A percentile compares a stretch with the other conserved stretches of the same genome.
Evolutionary conservation across 2,888 invertebrate genomes (phyloP).

Genomic region (Yponomeuta evonymella): DNA sequence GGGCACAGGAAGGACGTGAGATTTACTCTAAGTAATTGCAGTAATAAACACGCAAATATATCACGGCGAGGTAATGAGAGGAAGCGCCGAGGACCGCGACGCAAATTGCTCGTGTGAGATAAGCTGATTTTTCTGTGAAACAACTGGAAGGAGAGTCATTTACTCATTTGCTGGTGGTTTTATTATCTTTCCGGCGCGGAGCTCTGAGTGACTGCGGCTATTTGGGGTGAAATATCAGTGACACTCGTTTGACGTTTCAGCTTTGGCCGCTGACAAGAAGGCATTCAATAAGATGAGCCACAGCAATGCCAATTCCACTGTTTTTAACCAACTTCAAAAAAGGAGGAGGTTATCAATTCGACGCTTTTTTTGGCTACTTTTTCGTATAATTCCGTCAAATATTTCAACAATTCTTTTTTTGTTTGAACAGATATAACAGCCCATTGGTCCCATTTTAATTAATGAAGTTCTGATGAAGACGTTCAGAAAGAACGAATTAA

Average conservation of each 20-base stretch:
- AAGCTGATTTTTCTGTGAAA: slow-evolving; percentile 61
- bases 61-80: slow-evolving; percentile 74
- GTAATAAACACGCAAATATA: slow-evolving; percentile 77
- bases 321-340: too few species aligned
- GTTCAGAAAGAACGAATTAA: too few species aligned
- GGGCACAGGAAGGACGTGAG: slow-evolving; percentile 74
- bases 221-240: not conserved
- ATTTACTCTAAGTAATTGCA: slow-evolving; percentile 78
- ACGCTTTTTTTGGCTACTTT: too few species aligned
- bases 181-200: not conserved
- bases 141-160: slow-evolving; percentile 33
- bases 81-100: slow-evolving; percentile 71
- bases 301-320: too few species aligned
- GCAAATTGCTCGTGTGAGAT: slow-evolving; percentile 76
- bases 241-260: not conserved
- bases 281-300: too few species aligned
- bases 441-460: too few species aligned
- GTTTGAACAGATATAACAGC: too few species aligned
- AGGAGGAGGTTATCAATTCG: too few species aligned
- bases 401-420: too few species aligned
- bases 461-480: too few species aligned
- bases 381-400: too few species aligned
- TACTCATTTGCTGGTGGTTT: slow-evolving; percentile 20
- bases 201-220: not conserved
- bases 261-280: not conserved